phyloP scores from a whole-genome alignment of 2,113 vertebrate species.

The Anarhynchus alexandrinus region DNA sequence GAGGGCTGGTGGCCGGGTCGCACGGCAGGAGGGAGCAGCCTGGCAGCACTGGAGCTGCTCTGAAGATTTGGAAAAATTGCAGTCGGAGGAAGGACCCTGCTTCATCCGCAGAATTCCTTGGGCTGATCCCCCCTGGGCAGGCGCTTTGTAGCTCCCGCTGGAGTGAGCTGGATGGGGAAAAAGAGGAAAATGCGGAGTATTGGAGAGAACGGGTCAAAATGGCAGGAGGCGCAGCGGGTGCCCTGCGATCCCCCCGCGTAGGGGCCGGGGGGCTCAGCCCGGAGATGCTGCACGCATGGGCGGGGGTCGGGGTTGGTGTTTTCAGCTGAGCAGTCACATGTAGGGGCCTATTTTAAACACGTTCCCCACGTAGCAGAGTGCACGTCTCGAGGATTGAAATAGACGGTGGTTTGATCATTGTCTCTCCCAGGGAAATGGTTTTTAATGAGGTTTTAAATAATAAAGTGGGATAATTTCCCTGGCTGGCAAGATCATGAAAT shows the following conservation, averaged over 20 bases:
- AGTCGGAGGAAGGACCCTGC: not conserved
- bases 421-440: slow-evolving; percentile 29
- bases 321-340: not conserved
- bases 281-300: not conserved
- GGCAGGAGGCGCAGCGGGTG: rapidly evolving
- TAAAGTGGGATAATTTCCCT: slow-evolving; percentile 51
- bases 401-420: not conserved
- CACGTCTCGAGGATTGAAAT: not conserved
- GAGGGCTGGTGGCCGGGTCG: not conserved
- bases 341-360: not conserved
- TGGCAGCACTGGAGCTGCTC: not conserved
- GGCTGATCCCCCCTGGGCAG: not conserved
- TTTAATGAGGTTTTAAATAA: slow-evolving; percentile 61
- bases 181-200: not conserved
- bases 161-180: not conserved
- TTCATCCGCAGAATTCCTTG: rapidly evolving
- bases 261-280: too few species aligned
- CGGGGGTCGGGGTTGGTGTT: not conserved
- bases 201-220: not conserved
- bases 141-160: not conserved
- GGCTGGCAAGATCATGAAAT: slow-evolving; percentile 34
- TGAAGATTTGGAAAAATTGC: not conserved
- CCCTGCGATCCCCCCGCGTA: too few species aligned
- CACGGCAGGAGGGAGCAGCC: not conserved
- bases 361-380: not conserved